Conservation (phyloP, 1,140 invertebrate species). For the Nasonia giraulti region DNA sequence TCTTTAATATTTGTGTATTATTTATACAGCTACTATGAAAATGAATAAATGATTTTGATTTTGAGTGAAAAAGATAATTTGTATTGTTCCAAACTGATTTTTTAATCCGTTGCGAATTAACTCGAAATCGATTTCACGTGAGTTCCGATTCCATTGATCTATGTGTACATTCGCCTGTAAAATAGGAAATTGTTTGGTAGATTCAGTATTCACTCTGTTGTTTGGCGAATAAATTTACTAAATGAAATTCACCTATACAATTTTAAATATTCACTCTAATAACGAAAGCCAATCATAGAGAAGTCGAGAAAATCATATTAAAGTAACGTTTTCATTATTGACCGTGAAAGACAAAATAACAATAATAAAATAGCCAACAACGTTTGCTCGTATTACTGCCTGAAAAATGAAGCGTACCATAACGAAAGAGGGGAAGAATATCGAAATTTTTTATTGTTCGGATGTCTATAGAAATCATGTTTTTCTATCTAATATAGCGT, state of each 20-base stretch:
- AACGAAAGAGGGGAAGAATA: not conserved
- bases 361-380: conserved; percentile 9
- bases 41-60: conserved; percentile 33
- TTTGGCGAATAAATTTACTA: not conserved
- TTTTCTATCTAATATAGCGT: conserved; percentile 26
- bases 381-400: conserved; percentile 38
- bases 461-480: conserved; percentile 14
- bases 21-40: conserved; percentile 31
- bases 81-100: not conserved
- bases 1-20: conserved; percentile 53
- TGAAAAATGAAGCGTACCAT: conserved; percentile 20
- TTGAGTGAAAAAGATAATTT: not conserved
- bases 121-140: not conserved
- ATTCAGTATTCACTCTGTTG: not conserved
- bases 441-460: conserved; percentile 26
- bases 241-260: not conserved
- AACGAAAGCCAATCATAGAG: not conserved
- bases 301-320: conserved; percentile 34
- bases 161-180: not conserved
- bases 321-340: not conserved
- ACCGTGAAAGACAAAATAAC: not conserved
- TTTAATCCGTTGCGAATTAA: not conserved
- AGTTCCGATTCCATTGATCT: not conserved
- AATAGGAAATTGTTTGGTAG: not conserved
- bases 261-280: not conserved